Conservation (phyloP, 2,113 vertebrate species). For the Periophthalmus modestus region DNA sequence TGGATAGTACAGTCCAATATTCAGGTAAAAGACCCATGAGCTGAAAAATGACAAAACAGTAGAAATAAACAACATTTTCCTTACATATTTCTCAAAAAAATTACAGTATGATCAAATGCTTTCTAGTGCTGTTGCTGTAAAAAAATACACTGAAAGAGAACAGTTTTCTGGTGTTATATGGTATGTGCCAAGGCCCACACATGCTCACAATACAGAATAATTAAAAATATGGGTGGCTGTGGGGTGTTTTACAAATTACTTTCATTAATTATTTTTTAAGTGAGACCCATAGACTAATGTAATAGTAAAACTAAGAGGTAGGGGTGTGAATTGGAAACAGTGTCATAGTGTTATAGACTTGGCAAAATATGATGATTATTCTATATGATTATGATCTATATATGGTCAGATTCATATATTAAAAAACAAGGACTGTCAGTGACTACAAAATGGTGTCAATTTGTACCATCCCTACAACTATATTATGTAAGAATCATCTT, state of each 20-base stretch:
- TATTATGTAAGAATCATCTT: neutral
- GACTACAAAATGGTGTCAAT: conserved; percentile 19
- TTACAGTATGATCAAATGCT: neutral
- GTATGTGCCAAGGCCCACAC: neutral
- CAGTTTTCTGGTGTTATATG: neutral
- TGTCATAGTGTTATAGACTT: neutral
- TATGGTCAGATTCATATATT: neutral
- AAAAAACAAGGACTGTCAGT: neutral
- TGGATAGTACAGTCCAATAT: conserved; percentile 48
- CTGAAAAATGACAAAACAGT: conserved; percentile 37
- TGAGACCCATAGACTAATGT: neutral
- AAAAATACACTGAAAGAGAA: conserved; percentile 20
- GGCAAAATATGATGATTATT: neutral
- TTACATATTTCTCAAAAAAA: neutral
- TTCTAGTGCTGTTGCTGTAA: neutral
- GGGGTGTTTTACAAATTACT: neutral
- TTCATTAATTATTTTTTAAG: neutral
- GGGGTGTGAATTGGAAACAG: neutral
- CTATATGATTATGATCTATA: neutral
- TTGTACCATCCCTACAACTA: conserved; percentile 1
- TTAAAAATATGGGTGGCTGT: neutral
- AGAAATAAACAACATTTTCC: neutral
- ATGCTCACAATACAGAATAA: neutral
- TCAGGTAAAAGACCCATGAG: conserved; percentile 37
- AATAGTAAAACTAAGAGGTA: neutral